Conservation (phyloP, 2,113 vertebrate species). For the Heloderma charlesbogerti region DNA sequence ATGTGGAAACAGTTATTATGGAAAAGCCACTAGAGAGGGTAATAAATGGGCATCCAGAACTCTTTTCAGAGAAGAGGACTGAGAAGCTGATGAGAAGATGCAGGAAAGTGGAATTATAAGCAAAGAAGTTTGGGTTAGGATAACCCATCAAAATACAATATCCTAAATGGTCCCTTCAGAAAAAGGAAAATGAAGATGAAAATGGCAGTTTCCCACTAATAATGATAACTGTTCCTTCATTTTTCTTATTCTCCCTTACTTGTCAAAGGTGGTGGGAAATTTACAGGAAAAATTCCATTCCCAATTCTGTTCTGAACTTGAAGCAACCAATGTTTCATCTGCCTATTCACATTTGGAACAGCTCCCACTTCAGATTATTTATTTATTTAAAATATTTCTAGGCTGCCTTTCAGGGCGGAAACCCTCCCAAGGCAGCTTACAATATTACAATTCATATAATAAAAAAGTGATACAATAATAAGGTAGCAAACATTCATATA, state of each 20-base stretch:
- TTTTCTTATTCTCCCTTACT: background rate
- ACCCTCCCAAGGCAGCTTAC: too few relatives aligned
- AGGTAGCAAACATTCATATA: too few relatives aligned
- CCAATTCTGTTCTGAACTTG: background rate
- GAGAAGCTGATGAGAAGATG: slow-evolving; percentile 22
- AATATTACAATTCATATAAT: too few relatives aligned
- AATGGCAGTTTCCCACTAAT: background rate
- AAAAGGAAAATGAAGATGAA: background rate
- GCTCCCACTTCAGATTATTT: background rate
- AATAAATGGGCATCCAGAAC: slow-evolving; percentile 72
- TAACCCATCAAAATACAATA: background rate
- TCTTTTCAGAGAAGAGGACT: slow-evolving; percentile 67
- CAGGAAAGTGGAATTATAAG: slow-evolving; percentile 34
- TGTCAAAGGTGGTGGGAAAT: background rate
- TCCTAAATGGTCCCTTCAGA: background rate
- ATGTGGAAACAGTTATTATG: slow-evolving; percentile 74
- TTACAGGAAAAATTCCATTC: background rate
- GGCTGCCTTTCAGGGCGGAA: too few relatives aligned
- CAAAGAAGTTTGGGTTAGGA: background rate
- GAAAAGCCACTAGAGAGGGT: slow-evolving; percentile 58
- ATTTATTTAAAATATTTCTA: too few relatives aligned
- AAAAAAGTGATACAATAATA: too few relatives aligned
- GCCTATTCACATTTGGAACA: background rate
- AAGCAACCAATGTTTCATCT: background rate
- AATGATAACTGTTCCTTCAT: background rate